Conservation (phyloP, 2,888 invertebrate genomes). For the Hyalella azteca region DNA sequence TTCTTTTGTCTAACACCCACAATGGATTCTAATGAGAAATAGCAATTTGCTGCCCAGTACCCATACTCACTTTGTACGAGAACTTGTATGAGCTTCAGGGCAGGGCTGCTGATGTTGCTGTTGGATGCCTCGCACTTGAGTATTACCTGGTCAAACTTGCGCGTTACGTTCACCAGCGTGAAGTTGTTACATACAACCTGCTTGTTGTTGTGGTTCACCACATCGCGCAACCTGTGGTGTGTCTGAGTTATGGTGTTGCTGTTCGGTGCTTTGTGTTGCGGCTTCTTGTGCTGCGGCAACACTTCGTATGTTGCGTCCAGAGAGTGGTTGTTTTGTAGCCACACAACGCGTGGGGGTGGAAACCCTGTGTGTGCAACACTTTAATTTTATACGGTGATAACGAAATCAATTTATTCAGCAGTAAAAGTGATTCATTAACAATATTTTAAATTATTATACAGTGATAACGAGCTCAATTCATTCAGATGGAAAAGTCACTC, state of each 20-base stretch:
- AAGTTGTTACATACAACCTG: slow-evolving; percentile 5
- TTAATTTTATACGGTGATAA: no score
- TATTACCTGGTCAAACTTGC: not conserved
- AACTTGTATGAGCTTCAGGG: not conserved
- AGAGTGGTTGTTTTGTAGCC: not conserved
- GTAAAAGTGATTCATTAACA: no score
- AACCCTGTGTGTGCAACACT: not conserved
- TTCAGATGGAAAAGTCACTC: no score
- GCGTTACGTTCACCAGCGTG: not conserved
- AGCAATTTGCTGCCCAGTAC: no score
- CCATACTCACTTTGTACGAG: slow-evolving; percentile 2
- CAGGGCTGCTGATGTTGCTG: slow-evolving; percentile 25
- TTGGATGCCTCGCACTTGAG: slow-evolving; percentile 6
- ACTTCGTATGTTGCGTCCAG: not conserved
- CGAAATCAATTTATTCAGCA: no score
- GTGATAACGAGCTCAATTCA: no score
- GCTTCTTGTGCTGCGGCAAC: not conserved
- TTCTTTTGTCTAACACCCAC: no score
- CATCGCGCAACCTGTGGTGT: not conserved
- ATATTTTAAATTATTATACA: no score
- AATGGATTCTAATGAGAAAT: no score
- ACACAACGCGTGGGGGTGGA: not conserved
- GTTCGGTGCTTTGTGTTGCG: not conserved
- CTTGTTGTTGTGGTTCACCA: not conserved
- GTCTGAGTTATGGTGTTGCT: not conserved